Evolutionary conservation across 2,113 vertebrate species (phyloP).

Genomic region (Equus quagga): DNA sequence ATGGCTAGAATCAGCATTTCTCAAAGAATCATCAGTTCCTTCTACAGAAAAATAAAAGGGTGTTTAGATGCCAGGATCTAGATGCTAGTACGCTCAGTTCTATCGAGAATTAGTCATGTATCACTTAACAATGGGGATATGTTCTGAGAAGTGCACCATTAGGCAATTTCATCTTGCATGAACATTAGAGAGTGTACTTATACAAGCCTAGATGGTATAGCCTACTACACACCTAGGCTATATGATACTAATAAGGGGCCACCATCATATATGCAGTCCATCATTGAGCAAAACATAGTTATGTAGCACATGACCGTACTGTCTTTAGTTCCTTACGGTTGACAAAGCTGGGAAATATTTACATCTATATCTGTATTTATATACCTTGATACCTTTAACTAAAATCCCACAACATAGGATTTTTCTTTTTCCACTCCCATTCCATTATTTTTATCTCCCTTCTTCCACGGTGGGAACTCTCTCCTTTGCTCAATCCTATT

Average conservation of each 20-base stretch:
- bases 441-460: not conserved
- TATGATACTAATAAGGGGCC: too few relatives aligned
- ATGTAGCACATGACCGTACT: not conserved
- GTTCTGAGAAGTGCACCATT: too few relatives aligned
- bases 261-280: too few relatives aligned
- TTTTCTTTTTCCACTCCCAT: not conserved
- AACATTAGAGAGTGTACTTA: too few relatives aligned
- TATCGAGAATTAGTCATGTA: not conserved
- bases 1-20: conserved; percentile 14
- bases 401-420: not conserved
- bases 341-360: not conserved
- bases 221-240: too few relatives aligned
- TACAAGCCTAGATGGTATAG: too few relatives aligned
- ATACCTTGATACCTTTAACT: not conserved
- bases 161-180: too few relatives aligned
- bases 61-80: not conserved
- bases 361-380: not conserved
- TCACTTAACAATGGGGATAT: too few relatives aligned
- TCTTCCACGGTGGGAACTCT: too few relatives aligned
- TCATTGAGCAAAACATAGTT: too few relatives aligned
- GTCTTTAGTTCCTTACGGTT: not conserved
- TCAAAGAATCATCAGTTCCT: not conserved
- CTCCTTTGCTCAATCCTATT: too few relatives aligned
- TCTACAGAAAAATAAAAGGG: not conserved
- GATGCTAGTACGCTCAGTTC: not conserved